phyloP scores from a whole-genome alignment of 2,113 vertebrate species.

The Plecotus auritus region DNA sequence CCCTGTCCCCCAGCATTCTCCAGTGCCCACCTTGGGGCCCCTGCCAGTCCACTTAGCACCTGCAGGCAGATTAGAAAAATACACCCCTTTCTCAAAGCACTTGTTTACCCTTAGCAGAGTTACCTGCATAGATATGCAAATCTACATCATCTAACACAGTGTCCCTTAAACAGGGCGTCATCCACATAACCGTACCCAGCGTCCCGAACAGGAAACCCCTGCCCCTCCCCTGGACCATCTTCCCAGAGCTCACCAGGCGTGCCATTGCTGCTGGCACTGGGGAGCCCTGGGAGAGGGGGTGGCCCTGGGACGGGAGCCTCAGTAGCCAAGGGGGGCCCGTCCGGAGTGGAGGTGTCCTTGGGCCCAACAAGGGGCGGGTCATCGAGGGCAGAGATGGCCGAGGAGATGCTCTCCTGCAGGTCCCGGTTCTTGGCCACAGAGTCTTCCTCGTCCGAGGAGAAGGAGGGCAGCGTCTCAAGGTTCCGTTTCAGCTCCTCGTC shows the following conservation, averaged over 20 bases:
- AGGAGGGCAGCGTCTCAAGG: slow-evolving; percentile 92
- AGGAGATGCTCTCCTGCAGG: slow-evolving; percentile 95
- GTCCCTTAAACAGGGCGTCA: rapidly evolving
- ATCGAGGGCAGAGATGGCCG: slow-evolving; percentile 92
- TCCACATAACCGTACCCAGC: not conserved
- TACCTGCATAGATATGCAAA: no score
- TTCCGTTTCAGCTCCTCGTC: slow-evolving; percentile 94
- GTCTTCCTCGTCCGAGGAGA: slow-evolving; percentile 94
- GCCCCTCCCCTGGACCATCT: not conserved
- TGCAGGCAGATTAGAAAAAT: not conserved
- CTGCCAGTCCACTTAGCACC: not conserved
- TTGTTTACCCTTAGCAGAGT: not conserved
- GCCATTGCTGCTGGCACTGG: slow-evolving; percentile 49
- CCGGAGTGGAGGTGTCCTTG: slow-evolving; percentile 71
- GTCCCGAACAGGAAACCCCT: not conserved
- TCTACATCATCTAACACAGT: rapidly evolving
- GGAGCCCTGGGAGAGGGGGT: slow-evolving; percentile 72
- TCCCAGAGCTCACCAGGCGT: slow-evolving; percentile 55
- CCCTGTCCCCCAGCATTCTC: not conserved
- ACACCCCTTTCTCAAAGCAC: not conserved
- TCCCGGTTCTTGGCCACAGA: slow-evolving; percentile 95
- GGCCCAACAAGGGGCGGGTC: slow-evolving; percentile 86
- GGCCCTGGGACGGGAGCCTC: slow-evolving; percentile 65
- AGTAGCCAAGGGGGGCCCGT: slow-evolving; percentile 65
- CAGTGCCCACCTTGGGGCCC: not conserved